Base-by-base conservation (phyloP, 2,888 invertebrate genomes). In the Trachelus troglodyta region DNA sequence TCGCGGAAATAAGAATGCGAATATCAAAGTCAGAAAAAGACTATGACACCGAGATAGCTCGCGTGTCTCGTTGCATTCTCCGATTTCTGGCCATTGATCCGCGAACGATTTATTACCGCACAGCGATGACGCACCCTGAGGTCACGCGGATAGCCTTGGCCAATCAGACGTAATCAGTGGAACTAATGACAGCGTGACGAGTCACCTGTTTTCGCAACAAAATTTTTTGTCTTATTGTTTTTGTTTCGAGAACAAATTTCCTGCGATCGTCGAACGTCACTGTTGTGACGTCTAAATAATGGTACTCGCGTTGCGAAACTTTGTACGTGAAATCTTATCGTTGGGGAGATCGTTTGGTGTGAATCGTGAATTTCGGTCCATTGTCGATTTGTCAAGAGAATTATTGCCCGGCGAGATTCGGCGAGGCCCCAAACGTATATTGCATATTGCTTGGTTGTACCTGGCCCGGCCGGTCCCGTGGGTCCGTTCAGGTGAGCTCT, bases 401-500 rank as follows among this genome's bases (percentile, higher is more conserved):
- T 56, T 6, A 56, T 56, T 56, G 56, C 56, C 9, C 9, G 56
- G 9, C 9, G 56, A 56, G 9, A 56, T 56, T 56, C 56, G 23
- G 56, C 56, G 23, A 23, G 56, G 23, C 9, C 9, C 56, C 56
- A 23, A 56, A 56, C 56, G 56, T 56, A 56, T 23, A 56, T 56
- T 56, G 56, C 56, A 23, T 56, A 56, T 56, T 56, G 56, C 23
- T 23, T 23, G 56, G 56, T 56, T 56, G 23, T 56, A 9, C 56
- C 23, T 23, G 56, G 56, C 23, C 37, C 12, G 56, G 23, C 56
- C 9, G 23, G 56, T 56, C 56, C 56, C 56, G 23, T 56, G 56
- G 71, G 33, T 34, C 71, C 71, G 71, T 15, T 15, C 74, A n/a
- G 81, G 84, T 81, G 77, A 83, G 78, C 69, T 81, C 56, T 56